Evolutionary conservation across 92 coral and sea anemone genomes (phyloP), one percentile per base, ranked within the genome.

Genomic region (Bergia sp.): DNA sequence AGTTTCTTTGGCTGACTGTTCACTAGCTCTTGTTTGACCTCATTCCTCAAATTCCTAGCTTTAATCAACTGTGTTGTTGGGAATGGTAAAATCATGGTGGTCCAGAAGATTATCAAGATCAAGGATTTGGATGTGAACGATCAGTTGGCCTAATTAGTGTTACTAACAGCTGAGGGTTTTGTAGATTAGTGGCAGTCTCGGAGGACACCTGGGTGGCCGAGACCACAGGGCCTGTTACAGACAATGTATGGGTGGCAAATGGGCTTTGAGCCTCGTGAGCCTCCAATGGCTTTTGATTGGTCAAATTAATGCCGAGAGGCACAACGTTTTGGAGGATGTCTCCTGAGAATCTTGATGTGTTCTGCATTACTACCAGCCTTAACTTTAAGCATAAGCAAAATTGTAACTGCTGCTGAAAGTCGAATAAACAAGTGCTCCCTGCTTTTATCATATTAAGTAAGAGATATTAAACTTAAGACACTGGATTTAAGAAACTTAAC

Each of bases 381-480:
- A 38, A 50, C 44, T 50, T 57, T 36, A 53, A 80, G 53, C 44
- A 80, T 10, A 9, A 80, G 36, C 67, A 50, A 38, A 57, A 53
- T 57, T 53, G 71, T 80, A 36, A 80, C 58, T 80, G 84, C 71
- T 23, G 84, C 84, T 23, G 84, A 80, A 38, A 53, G 84, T 47
- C 44, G 69, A 23, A 80, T 80, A 53, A 80, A 37, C 36, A 49
- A 36, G 38, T 43, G 71, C 11, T 80, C 84, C 69, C 29, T 53
- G 18, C 58, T 11, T 53, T 53, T 53, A 15, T 0, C 58, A 11
- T 29, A 29, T 29, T 29, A 29, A 29, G 29, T 29, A 29, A 29
- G 29, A 29, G 29, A 29, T 29, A 29, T 29, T 29, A 29, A 29
- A 29, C 29, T 29, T 29, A 29, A 29, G 29, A 29, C 29, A 29